Evolutionary conservation across 2,113 vertebrate genomes (phyloP).

Genomic region (Nesospiza acunhae): DNA sequence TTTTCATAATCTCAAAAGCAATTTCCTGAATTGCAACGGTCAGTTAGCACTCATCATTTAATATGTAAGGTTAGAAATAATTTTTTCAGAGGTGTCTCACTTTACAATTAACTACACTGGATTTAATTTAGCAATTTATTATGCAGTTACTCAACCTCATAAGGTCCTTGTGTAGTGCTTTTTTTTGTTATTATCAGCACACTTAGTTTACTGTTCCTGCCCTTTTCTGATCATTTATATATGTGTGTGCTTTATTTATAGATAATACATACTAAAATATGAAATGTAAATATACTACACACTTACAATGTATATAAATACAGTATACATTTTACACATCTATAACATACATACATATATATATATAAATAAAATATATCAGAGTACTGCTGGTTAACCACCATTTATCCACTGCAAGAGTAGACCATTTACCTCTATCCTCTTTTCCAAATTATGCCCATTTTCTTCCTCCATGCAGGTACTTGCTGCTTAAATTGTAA

Average conservation of each 20-base stretch:
- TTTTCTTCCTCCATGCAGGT: neutral
- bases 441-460: neutral
- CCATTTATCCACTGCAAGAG: neutral
- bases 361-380: neutral
- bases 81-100: neutral
- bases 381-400: neutral
- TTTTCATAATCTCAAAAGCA: conserved; percentile 21
- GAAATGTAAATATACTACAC: neutral
- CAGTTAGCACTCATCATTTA: conserved; percentile 19
- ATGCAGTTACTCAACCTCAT: neutral
- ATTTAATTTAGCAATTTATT: neutral
- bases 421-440: neutral
- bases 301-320: neutral
- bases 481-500: neutral
- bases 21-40: conserved; percentile 9
- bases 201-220: neutral
- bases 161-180: neutral
- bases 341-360: no score
- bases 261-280: neutral
- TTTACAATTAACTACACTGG: neutral
- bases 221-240: neutral
- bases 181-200: neutral
- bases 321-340: neutral
- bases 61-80: neutral
- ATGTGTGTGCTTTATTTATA: neutral